These are phyloP conservation scores for Camelus bactrianus DNA, from an alignment of 2,113 vertebrate species.

Conservation along the genomic window DNA sequence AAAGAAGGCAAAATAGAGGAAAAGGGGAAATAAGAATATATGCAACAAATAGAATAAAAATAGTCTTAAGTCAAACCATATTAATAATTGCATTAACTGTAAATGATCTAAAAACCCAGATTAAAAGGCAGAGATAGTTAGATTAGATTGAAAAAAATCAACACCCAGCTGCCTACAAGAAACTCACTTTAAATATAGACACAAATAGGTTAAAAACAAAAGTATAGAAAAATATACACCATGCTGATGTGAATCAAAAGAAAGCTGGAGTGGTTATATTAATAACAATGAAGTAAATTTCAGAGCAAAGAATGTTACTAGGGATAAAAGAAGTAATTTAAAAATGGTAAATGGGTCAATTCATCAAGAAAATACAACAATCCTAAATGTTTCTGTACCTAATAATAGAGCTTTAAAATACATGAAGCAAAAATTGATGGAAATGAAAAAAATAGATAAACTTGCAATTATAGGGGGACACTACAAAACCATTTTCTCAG, in stretches of 20 bases:
- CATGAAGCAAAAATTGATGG: conserved; percentile 18
- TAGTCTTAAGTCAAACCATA: not conserved
- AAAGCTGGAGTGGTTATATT: not conserved
- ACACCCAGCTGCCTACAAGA: not conserved
- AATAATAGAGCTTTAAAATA: conserved; percentile 14
- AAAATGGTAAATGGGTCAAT: not conserved
- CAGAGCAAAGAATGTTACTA: not conserved
- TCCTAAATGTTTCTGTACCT: not conserved
- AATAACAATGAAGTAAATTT: not conserved
- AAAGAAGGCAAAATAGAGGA: not conserved
- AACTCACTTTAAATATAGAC: not conserved
- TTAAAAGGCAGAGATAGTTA: not conserved
- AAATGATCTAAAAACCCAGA: conserved; percentile 13
- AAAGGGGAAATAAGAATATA: not conserved
- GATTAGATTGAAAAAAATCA: not conserved
- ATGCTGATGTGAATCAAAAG: not conserved
- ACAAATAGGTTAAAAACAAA: not conserved
- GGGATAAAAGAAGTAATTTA: not conserved
- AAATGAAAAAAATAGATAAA: not conserved
- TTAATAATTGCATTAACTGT: not conserved
- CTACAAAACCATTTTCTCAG: not conserved
- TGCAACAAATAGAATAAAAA: not conserved
- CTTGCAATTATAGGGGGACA: not conserved
- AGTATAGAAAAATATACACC: not conserved
- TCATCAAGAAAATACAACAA: not conserved